Percentiles rank a stretch among this genome's conserved stretches.
Evolutionary conservation across 2,797 vertebrate species (phyloP).

Genomic region (Anas capensis): DNA sequence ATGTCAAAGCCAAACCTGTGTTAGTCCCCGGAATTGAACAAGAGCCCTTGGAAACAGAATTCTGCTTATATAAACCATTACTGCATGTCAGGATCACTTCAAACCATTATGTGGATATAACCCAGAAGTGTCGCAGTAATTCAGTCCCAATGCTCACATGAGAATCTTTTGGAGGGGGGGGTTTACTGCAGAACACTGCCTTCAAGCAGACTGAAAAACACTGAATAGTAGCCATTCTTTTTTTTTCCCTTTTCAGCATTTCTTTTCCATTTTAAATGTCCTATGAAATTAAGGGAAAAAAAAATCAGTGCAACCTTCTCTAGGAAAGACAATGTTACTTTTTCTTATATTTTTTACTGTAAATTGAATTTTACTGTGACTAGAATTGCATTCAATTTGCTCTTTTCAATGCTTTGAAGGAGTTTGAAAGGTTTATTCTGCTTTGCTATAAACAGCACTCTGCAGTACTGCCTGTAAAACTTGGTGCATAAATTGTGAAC

Average conservation of each 20-base stretch:
- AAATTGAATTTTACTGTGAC: constrained; percentile 25
- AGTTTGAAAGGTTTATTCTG: constrained; percentile 32
- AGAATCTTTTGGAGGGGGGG: constrained; percentile 36
- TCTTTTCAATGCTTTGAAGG: constrained; percentile 29
- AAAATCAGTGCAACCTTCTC: too few species aligned
- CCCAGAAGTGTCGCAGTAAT: constrained; percentile 74
- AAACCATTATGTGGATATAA: constrained; percentile 65
- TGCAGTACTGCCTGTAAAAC: not conserved
- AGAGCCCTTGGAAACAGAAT: constrained; percentile 30
- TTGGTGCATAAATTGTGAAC: constrained; percentile 33
- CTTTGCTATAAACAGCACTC: not conserved
- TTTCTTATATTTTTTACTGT: not conserved
- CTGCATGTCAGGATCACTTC: constrained; percentile 63
- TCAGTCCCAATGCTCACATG: constrained; percentile 59
- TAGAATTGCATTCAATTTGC: constrained; percentile 17
- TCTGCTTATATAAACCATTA: constrained; percentile 59
- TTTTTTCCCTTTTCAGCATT: not conserved
- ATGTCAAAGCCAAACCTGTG: not conserved
- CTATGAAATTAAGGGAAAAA: too few species aligned
- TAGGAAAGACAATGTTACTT: not conserved
- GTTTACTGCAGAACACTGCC: constrained; percentile 44
- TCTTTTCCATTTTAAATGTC: too few species aligned
- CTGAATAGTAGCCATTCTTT: constrained; percentile 21
- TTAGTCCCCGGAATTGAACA: constrained; percentile 14
- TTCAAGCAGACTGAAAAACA: constrained; percentile 43